Conservation (phyloP, 1,140 invertebrate species). For the Bradysia coprophila region DNA sequence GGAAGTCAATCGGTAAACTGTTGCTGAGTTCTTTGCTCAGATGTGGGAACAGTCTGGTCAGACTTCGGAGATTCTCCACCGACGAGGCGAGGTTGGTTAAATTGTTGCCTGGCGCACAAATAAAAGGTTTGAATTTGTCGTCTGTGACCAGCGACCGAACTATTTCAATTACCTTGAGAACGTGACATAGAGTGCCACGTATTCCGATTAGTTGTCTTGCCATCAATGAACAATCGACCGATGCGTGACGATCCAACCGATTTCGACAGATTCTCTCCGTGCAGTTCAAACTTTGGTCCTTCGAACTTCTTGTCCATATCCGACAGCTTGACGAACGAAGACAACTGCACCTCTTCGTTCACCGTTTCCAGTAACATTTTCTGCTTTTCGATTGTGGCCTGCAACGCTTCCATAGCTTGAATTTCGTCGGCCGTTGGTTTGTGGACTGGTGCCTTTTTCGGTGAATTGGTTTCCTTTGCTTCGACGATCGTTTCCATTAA, state of each 20-base stretch:
- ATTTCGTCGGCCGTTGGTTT: not conserved
- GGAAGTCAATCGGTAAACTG: conserved; percentile 18
- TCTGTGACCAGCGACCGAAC: not conserved
- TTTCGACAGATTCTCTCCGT: conserved; percentile 16
- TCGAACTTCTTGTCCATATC: conserved; percentile 36
- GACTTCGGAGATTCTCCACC: conserved; percentile 19
- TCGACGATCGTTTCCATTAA: conserved; percentile 23
- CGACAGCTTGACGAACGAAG: conserved; percentile 31
- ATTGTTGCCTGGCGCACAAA: conserved; percentile 5
- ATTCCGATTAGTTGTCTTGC: not conserved
- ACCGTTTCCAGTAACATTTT: conserved; percentile 21
- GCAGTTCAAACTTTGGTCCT: conserved; percentile 16
- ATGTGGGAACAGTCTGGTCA: conserved; percentile 26
- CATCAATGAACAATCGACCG: conserved; percentile 8
- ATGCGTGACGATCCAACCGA: conserved; percentile 21
- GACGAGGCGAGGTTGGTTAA: conserved; percentile 23
- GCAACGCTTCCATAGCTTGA: conserved; percentile 15
- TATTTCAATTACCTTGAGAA: conserved; percentile 23
- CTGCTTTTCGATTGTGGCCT: conserved; percentile 23
- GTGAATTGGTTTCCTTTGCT: conserved; percentile 15
- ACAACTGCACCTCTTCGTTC: conserved; percentile 9
- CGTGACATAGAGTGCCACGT: conserved; percentile 25
- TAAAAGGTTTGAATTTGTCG: too few species aligned
- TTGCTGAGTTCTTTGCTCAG: conserved; percentile 23
- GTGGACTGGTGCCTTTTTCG: conserved; percentile 10